A percentile compares a stretch with the other conserved stretches of the same genome.
Evolutionary conservation across 2,797 vertebrate genomes (phyloP).

Genomic region (Bufotes viridis): DNA sequence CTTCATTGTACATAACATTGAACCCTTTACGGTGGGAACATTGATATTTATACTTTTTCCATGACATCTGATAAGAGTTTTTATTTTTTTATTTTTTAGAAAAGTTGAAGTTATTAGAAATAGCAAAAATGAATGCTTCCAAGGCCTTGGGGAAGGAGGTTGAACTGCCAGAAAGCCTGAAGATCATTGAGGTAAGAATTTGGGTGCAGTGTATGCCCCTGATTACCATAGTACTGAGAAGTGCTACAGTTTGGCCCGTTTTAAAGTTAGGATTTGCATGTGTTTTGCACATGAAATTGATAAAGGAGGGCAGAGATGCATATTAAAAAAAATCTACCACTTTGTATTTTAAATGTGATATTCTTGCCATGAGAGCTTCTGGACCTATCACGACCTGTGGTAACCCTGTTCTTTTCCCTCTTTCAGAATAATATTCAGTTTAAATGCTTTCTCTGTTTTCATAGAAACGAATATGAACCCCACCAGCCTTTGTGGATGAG

Average conservation of each 20-base stretch:
- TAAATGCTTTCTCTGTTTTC: slow-evolving; percentile 89
- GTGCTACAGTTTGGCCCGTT: no score
- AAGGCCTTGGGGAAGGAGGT: background rate
- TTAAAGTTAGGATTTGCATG: no score
- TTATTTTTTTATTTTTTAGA: background rate
- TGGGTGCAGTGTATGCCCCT: background rate
- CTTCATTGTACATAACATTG: no score
- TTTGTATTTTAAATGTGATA: background rate
- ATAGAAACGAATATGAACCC: slow-evolving; percentile 91
- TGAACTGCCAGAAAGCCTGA: background rate
- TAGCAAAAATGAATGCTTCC: background rate
- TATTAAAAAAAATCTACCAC: background rate
- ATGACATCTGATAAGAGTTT: no score
- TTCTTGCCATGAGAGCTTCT: background rate
- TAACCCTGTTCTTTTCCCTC: background rate
- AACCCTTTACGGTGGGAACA: no score
- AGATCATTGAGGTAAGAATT: background rate
- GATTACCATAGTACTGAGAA: no score
- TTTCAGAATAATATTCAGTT: background rate
- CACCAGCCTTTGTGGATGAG: slow-evolving; percentile 87
- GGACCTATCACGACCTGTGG: background rate
- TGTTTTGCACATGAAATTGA: no score
- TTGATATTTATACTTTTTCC: no score
- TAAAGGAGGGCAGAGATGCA: background rate
- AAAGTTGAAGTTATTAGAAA: background rate